Evolutionary conservation across 2,797 vertebrate species (phyloP), one percentile per base, ranked within the genome.

Genomic region (Cheracebus regulus): DNA sequence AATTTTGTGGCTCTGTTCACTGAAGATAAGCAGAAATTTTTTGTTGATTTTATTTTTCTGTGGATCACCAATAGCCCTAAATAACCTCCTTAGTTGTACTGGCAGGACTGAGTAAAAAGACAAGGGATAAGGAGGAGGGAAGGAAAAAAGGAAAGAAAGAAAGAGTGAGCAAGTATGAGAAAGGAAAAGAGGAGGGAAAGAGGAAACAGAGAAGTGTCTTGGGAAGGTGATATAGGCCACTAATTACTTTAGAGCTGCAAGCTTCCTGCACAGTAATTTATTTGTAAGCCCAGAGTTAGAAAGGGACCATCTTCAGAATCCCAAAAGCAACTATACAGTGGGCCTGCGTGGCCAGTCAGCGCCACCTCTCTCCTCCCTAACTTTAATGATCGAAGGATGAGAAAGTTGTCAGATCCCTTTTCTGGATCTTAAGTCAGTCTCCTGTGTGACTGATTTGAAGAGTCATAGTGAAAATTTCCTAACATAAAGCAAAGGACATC

Each of bases 11-110:
- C 89, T 96, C 88, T 97, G 97, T 64, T 93, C 58, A 24, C 22
- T 91, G 90, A 76, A 94, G 96, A 97, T 94, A 97, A 98, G 92
- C 52, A 52, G 58, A 10, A 6, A 30, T 67, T 94, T 83, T 76
- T 92, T 75, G 28, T 73, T 87, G 82, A 55, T 83, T 93, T 72
- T 88, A 55, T 81, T 95, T 94, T 81, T 19, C n/a, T 75, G 3
- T 39, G 76, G 20, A 26, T 95, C 44, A 41, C 86, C 33, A 39
- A 14, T 22, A 58, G 70, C 36, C 72, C 67, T 90, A 94, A 96
- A 88, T 57, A 89, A 73, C 10, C 11, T 61, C 46, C 22, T 91
- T 93, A 28, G 80, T 90, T 75, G 17, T 90, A 20, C 48, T 58
- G 87, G 55, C 81, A 89, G 61, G 19, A 76, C 79, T 24, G 82